These are phyloP conservation scores for Synergus gifuensis DNA, from an alignment of 2,888 invertebrate species.

Conservation along the genomic window DNA sequence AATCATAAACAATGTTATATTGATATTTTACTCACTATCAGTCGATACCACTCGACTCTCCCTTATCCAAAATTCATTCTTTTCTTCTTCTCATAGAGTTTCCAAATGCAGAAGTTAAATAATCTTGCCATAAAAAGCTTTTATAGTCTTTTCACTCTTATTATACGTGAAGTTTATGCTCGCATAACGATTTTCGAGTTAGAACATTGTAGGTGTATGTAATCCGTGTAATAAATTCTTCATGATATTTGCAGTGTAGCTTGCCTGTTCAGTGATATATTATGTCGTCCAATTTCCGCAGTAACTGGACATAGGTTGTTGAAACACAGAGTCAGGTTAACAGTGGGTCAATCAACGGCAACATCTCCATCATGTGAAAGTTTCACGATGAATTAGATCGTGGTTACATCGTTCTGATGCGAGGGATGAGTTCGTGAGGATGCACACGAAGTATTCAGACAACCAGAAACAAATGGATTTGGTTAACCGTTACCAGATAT, in stretches of 20 bases:
- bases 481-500: constrained; percentile 34
- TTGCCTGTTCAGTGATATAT: neutral
- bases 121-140: neutral
- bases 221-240: neutral
- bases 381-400: constrained; percentile 38
- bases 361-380: constrained; percentile 36
- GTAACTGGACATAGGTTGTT: neutral
- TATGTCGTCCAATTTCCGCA: constrained; percentile 1
- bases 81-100: neutral
- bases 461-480: constrained; percentile 50
- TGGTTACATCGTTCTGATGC: constrained; percentile 27
- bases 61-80: too few species aligned
- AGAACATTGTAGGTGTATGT: neutral
- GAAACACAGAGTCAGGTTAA: neutral
- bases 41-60: too few species aligned
- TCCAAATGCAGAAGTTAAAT: neutral
- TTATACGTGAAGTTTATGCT: neutral
- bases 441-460: constrained; percentile 50
- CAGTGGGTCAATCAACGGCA: constrained; percentile 28
- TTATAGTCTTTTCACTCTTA: neutral
- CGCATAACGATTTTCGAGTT: neutral
- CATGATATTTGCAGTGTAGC: constrained; percentile 30
- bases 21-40: too few species aligned
- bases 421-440: constrained; percentile 41
- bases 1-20: too few species aligned